Evolutionary conservation across 2,113 vertebrate species (phyloP).

Genomic region (Cavia porcellus): DNA sequence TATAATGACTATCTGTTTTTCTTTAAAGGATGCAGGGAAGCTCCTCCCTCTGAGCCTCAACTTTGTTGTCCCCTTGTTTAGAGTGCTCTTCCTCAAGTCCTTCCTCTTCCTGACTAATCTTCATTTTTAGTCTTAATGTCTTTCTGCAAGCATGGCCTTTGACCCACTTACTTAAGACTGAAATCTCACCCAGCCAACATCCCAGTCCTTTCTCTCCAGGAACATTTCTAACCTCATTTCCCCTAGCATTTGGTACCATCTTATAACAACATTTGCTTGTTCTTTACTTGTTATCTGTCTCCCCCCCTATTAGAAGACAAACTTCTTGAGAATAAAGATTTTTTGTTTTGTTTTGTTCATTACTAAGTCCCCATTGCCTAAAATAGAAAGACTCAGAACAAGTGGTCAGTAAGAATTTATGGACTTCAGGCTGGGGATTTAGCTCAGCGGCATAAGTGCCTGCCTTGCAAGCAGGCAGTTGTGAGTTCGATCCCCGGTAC

Average conservation of each 20-base stretch:
- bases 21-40: not conserved
- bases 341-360: not conserved
- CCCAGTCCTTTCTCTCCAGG: not conserved
- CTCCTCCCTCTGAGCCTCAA: not conserved
- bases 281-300: not conserved
- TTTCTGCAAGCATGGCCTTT: not conserved
- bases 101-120: not conserved
- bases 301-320: not conserved
- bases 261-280: not conserved
- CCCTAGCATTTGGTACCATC: not conserved
- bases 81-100: not conserved
- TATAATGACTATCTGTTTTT: not conserved
- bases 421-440: no score
- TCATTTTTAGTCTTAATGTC: not conserved
- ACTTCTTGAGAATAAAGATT: not conserved
- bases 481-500: no score
- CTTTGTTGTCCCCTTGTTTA: not conserved
- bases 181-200: not conserved
- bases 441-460: no score
- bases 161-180: not conserved
- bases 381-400: not conserved
- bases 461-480: no score
- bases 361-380: not conserved
- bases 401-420: not conserved
- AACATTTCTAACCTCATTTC: slow-evolving; percentile 20